Conservation (phyloP, 2,113 vertebrate genomes). For the Shinisaurus crocodilurus region DNA sequence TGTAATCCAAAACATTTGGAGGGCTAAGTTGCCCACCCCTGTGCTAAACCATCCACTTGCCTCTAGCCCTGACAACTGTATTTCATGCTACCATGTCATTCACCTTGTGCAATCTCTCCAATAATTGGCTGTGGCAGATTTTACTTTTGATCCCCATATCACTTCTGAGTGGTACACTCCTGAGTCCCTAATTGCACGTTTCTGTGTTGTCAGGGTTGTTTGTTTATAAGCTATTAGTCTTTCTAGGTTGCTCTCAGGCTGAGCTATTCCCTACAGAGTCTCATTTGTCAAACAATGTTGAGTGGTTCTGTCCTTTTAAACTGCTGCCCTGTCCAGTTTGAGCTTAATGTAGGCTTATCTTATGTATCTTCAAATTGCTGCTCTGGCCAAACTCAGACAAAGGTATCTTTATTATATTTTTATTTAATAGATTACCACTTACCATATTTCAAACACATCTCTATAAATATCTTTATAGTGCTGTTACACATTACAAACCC, state of each 20-base stretch:
- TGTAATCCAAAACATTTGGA: too few relatives aligned
- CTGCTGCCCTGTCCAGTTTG: neutral
- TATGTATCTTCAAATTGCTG: neutral
- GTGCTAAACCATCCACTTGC: neutral
- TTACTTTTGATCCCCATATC: neutral
- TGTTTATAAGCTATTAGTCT: neutral
- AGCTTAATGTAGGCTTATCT: neutral
- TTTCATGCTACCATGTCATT: neutral
- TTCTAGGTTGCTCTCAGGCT: neutral
- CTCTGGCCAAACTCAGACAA: neutral
- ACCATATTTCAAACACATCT: too few relatives aligned
- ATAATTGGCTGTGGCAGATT: neutral
- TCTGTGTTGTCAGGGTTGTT: neutral
- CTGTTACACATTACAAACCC: neutral
- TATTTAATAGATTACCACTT: neutral
- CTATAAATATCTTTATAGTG: neutral
- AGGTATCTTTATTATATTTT: neutral
- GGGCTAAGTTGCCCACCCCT: too few relatives aligned
- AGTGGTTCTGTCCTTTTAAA: neutral
- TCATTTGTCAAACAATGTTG: neutral
- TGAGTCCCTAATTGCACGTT: neutral
- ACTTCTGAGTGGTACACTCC: neutral
- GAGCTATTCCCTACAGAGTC: neutral
- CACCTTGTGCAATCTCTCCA: neutral
- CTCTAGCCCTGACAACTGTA: neutral